Evolutionary conservation across 2,888 invertebrate genomes (phyloP), one percentile per base, ranked within the genome.

Genomic region (Chrysolina americana): DNA sequence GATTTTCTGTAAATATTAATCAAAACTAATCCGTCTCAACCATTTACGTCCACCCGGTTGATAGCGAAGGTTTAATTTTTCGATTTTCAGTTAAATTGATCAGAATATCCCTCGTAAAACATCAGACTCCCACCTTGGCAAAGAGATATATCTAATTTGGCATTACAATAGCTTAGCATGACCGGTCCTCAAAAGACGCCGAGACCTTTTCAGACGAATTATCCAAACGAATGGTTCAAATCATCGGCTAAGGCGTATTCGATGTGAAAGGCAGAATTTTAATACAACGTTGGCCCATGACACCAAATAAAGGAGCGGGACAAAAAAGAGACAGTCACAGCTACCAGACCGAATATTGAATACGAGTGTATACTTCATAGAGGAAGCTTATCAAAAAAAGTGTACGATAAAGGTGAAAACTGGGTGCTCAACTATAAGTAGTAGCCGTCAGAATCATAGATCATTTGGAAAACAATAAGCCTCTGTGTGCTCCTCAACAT

Each of bases 221-320:
- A 78, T 76, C 78, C 77, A 76, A 79, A 79, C 79, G 80, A 79
- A 68, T 68, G 72, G 63, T 62, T 63, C 71, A 68, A 75, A 75
- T 80, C 83, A 85, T 84, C 81, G 78, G 78, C 82, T 83, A 81
- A 81, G 83, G 72, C 79, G 77, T 85, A 85, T 85, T 85, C 84
- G 84, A 84, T 85, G 82, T 85, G 85, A 85, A 85, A 85, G 83
- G 82, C 78, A 83, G 85, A 84, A 83, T 85, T 84, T 85, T 83
- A 83, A 84, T 85, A 84, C 70, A 66, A 72, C 64, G 72, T 66
- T 69, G 50, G 72, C 66, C 69, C 72, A 59, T 56, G 75, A 70
- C 72, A 70, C 70, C 53, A 53, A 41, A 50, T 68, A 50, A 53
- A 53, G 48, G 41, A 68, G 17, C 41, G 11, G n/a, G 36, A 50